Evolutionary conservation across 2,113 vertebrate genomes (phyloP), one percentile per base, ranked within the genome.

Genomic region (Laticauda laticaudata): DNA sequence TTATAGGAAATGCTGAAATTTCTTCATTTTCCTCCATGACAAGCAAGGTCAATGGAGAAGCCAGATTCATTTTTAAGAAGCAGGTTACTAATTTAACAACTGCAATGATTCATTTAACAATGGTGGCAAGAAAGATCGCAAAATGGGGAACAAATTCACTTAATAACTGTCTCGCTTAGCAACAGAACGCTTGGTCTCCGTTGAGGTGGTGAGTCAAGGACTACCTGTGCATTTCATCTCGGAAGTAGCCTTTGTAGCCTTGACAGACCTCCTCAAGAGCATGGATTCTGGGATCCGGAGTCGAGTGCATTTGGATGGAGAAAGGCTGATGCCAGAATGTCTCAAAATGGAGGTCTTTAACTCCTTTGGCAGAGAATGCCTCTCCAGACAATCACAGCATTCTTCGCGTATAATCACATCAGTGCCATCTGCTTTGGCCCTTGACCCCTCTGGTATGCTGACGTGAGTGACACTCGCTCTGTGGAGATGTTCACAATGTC

Each of bases 1-100:
- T 94, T 0, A 10, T 93, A 93, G 90, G 91, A 11, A 88, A 95
- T 93, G 94, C 93, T 95, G 94, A 90, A 23, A 45, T 51, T 23
- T 95, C 96, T 91, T 75, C 81, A 14, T 20, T 8, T 29, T 88
- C 39, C 6, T 34, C 23, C 20, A 2, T 29, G 26, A 29, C 26
- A 29, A 29, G 26, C 59, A 64, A 29, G 26, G 10, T 64, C 59
- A 64, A 29, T 14, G 59, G 26, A 26, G 10, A 29, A 64, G 26
- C 59, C 26, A 29, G 26, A 64, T 12, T 26, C 59, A 29, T 51
- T 51, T 64, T 12, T 64, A 64, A 64, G 3, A 29, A 64, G 26
- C 26, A 1, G 12, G 59, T 64, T 64, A 29, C 59, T 2, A 64
- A 64, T 64, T 64, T 29, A 64, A 64, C 59, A 61, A 61, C 59